Base-by-base conservation (phyloP, 2,797 vertebrate species). In the Enteromius anoplus region DNA sequence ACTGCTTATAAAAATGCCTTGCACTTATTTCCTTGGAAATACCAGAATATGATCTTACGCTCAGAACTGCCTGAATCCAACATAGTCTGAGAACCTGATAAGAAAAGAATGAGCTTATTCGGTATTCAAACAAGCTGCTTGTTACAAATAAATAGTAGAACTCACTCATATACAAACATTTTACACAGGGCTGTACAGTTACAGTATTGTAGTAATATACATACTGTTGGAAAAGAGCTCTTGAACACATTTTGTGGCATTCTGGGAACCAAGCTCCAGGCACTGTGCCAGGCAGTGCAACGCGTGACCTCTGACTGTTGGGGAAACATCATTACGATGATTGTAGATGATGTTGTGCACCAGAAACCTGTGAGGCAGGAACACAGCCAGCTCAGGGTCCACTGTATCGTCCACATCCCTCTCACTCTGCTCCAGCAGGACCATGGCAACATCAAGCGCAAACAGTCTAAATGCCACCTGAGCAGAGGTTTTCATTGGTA, bases 371-470 rank as follows among this genome's bases (percentile, higher is more conserved):
- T 98, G 97, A 0, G 94, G 88, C 3, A 98, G 88, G 75, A 96
- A 95, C 40, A 55, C 80, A 26, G 93, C 89, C 0, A 93, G 90
- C 14, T 96, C 95, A 0, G 83, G 75, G 7, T 94, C 89, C 58
- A 94, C 45, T 5, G 92, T 87, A 5, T 80, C 87, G 4, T 93
- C 94, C 0, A 7, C 11, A 0, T 23, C 90, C 82, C 95, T 93
- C 90, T 98, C 97, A 0, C 94, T 94, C 75, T 96, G 87, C 60
- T 96, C 94, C 91, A 99, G 86, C 66, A 99, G 90, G 83, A 95
- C 96, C 89, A 98, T 94, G 15, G 91, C 95, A 21, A 97, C 96
- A 8, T 99, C 97, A 58, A 98, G 92, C 3, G 97, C 96, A 87
- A 99, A 98, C 80, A 97, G 93, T 12, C 97, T 92, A 84, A 94